phyloP scores from a whole-genome alignment of 2,888 invertebrate genomes.

The Erpobdella octoculata region DNA sequence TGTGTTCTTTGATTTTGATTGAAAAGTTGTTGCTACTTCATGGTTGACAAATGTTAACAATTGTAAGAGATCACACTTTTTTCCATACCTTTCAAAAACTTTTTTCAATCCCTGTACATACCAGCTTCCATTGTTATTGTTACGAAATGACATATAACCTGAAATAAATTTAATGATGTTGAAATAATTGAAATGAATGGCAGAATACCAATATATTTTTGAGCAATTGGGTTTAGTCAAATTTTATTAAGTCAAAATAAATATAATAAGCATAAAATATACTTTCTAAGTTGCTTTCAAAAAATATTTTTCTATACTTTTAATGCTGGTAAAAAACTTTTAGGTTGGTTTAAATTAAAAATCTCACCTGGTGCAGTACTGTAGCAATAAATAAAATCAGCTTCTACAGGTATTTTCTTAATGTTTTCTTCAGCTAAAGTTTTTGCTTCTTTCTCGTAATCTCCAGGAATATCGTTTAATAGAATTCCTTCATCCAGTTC shows the following conservation, averaged over 20 bases:
- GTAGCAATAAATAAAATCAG: constrained; percentile 85
- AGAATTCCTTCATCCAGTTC: constrained; percentile 44
- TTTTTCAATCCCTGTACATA: constrained; percentile 86
- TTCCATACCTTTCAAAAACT: constrained; percentile 58
- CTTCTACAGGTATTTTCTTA: constrained; percentile 70
- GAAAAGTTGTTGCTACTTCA: constrained; percentile 76
- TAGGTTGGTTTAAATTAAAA: constrained; percentile 16
- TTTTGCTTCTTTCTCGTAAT: constrained; percentile 51
- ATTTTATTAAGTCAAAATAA: no score
- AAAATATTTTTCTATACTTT: no score
- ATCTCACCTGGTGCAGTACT: constrained; percentile 77
- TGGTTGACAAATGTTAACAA: constrained; percentile 68
- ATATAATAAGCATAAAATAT: no score
- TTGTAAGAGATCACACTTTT: constrained; percentile 71
- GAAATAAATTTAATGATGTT: constrained; percentile 20
- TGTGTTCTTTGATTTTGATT: constrained; percentile 58
- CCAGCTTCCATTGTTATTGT: constrained; percentile 87
- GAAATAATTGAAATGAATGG: background rate
- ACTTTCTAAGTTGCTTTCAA: no score
- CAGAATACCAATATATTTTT: background rate
- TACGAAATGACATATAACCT: constrained; percentile 89
- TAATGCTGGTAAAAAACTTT: background rate
- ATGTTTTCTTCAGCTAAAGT: background rate
- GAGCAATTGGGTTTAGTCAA: background rate
- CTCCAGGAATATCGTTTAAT: constrained; percentile 52